Percentiles rank a stretch among this genome's conserved stretches.
Evolutionary conservation across 2,888 invertebrate genomes (phyloP).

Genomic region (Eulithis testata): DNA sequence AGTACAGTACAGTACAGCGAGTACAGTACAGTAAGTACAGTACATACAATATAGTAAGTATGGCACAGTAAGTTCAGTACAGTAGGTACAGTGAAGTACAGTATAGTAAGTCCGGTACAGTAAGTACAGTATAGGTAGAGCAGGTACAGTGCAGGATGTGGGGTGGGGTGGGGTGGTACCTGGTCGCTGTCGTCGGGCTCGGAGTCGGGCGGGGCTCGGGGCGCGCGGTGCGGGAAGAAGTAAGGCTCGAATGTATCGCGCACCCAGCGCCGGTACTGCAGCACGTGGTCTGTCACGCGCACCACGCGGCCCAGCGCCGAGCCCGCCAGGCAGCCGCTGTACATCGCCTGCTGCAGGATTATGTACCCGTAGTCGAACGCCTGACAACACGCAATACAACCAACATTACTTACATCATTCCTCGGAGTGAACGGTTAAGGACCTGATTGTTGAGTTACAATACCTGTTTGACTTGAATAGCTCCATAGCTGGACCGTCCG

Average conservation of each 20-base stretch:
- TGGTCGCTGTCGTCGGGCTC: conserved; percentile 31
- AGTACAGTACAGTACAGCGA: too few relatives aligned
- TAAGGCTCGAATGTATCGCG: conserved; percentile 74
- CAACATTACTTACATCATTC: too few relatives aligned
- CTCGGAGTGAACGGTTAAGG: too few relatives aligned
- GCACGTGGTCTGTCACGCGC: conserved; percentile 96
- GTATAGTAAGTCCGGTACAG: too few relatives aligned
- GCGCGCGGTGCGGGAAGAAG: conserved; percentile 68
- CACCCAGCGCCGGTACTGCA: conserved; percentile 84
- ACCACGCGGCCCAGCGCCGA: conserved; percentile 95
- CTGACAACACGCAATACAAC: conserved; percentile 65
- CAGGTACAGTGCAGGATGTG: too few relatives aligned
- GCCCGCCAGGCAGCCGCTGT: conserved; percentile 70
- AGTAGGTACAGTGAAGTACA: too few relatives aligned
- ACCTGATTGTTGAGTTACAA: too few relatives aligned
- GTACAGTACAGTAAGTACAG: too few relatives aligned
- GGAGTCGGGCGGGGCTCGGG: conserved; percentile 31
- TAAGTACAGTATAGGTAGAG: too few relatives aligned
- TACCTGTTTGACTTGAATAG: conserved; percentile 88
- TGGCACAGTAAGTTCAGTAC: too few relatives aligned
- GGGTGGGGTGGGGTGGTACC: conserved; percentile 18
- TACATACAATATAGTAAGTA: too few relatives aligned
- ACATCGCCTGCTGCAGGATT: conserved; percentile 88
- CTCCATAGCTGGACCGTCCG: conserved; percentile 98
- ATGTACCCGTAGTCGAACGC: conserved; percentile 99